Evolutionary conservation across 2,113 vertebrate genomes (phyloP).

Genomic region (Cyanoderma ruficeps): DNA sequence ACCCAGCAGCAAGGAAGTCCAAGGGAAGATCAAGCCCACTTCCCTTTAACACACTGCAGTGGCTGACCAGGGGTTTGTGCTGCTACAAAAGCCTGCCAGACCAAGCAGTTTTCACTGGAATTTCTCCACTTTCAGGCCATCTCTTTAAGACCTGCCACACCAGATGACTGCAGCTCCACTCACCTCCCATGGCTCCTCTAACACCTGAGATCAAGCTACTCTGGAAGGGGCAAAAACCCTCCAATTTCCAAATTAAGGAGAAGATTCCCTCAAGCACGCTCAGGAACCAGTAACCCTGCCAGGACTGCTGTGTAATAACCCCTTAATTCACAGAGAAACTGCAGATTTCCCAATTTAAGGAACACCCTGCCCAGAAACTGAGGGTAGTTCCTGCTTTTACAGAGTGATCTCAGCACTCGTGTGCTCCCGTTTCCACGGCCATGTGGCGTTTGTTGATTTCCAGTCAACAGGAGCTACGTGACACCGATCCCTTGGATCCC

Average conservation of each 20-base stretch:
- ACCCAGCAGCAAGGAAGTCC: background rate
- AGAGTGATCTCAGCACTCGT: background rate
- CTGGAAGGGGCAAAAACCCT: background rate
- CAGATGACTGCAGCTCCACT: background rate
- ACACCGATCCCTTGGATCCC: background rate
- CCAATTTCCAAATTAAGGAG: background rate
- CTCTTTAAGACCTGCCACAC: background rate
- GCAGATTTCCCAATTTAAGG: background rate
- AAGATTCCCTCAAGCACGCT: background rate
- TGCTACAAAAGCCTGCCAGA: background rate
- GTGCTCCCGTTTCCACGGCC: background rate
- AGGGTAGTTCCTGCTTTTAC: background rate
- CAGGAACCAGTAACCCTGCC: background rate
- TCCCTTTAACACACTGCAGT: background rate
- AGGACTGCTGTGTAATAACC: background rate
- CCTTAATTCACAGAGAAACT: background rate
- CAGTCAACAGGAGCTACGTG: background rate
- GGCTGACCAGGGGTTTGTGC: background rate
- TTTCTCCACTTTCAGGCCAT: background rate
- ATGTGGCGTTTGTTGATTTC: background rate
- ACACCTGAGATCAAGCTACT: background rate
- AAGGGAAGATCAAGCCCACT: background rate
- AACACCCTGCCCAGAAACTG: conserved; percentile 49
- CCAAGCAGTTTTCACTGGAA: background rate
- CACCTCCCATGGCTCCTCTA: background rate